Percentiles rank a stretch among this genome's conserved stretches.
Evolutionary conservation across 2,888 invertebrate species (phyloP).

Genomic region (Sphaeridia pumilis): DNA sequence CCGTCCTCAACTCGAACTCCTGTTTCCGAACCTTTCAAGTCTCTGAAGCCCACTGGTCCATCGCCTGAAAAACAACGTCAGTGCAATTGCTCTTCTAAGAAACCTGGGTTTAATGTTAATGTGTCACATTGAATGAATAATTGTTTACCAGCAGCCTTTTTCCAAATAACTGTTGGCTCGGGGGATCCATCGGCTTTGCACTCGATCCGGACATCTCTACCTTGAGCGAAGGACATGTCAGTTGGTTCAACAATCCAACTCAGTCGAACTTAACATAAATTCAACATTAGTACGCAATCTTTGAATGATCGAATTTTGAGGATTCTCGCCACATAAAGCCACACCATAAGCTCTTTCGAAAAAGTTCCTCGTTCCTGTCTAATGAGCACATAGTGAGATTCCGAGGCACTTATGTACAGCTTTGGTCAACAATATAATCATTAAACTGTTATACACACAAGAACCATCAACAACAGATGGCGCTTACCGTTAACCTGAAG

Average conservation of each 20-base stretch:
- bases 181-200: constrained; percentile 94
- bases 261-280: constrained; percentile 60
- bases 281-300: constrained; percentile 23
- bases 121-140: neutral
- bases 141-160: constrained; percentile 74
- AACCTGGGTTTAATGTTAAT: neutral
- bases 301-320: constrained; percentile 9
- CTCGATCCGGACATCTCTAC: constrained; percentile 85
- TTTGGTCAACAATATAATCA: neutral
- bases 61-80: constrained; percentile 62
- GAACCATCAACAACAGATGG: neutral
- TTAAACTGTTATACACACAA: too few relatives aligned
- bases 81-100: constrained; percentile 15
- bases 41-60: constrained; percentile 84
- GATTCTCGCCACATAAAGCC: constrained; percentile 24
- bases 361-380: too few relatives aligned
- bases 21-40: constrained; percentile 77
- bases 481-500: constrained; percentile 20
- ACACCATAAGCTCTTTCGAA: constrained; percentile 33
- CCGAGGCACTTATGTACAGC: constrained; percentile 7
- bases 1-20: constrained; percentile 90
- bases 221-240: constrained; percentile 89
- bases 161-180: constrained; percentile 87
- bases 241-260: constrained; percentile 92
- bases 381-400: constrained; percentile 18